Evolutionary conservation across 2,888 invertebrate genomes (phyloP), one percentile per base, ranked within the genome.

Genomic region (Tetragnatha montana): DNA sequence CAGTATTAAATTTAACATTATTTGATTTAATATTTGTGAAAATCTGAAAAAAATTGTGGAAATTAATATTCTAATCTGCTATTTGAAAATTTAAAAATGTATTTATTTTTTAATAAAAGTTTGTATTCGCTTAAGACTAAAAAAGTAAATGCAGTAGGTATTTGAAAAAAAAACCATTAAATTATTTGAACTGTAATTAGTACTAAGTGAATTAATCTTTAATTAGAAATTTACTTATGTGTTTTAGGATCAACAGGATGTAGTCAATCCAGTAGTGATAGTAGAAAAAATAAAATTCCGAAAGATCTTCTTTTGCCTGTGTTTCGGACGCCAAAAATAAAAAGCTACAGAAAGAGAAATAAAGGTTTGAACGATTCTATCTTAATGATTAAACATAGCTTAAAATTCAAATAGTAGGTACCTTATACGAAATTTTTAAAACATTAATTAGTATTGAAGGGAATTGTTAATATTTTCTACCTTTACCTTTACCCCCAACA

Each of bases 261-360:
- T 21, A 76, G 50, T 19, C 60, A 60, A 10, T 76, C 76, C 6
- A 49, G 50, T 2, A 50, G 19, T 4, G 10, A 49, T n/a, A 76
- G 76, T 10, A 76, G 50, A 12, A 51, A 21, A 50, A 50, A 50
- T 50, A 50, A 76, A 6, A 50, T 76, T 76, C 21, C 50, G 0
- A 50, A 50, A 0, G 76, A 50, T 4, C 60, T 49, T n/a, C 49
- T 19, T 50, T 50, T 50, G 12, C 50, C 50, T 6, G n/a, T 49
- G 14, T 73, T 22, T 51, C 76, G 21, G 50, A 60, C 60, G 17
- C 60, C 60, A 17, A 8, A 6, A 10, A 50, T 50, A 17, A 76
- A 76, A 76, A 1, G 76, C 1, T 76, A 76, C 49, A 19, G 76
- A 50, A 76, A 76, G 21, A 76, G 76, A 76, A 50, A 49, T 4